A percentile compares a stretch with the other conserved stretches of the same genome.
These are phyloP conservation scores for Gavialis gangeticus DNA, from an alignment of 2,113 vertebrate genomes.

Conservation along the genomic window DNA sequence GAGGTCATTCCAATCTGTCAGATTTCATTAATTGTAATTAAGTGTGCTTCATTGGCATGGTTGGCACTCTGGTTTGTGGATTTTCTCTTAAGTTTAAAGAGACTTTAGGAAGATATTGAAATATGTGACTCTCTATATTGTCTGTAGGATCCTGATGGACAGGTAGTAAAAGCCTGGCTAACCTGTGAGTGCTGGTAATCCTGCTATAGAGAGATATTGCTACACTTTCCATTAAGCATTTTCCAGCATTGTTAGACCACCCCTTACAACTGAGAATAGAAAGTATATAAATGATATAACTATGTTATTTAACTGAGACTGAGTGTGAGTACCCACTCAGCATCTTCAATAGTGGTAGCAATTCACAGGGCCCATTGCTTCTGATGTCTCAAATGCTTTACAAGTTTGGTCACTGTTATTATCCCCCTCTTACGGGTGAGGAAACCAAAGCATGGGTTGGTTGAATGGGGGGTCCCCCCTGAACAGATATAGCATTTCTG, in stretches of 20 bases:
- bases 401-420: too few species aligned
- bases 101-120: background rate
- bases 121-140: background rate
- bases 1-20: constrained; percentile 25
- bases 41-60: background rate
- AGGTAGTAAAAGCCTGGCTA: background rate
- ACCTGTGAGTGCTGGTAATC: background rate
- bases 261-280: background rate
- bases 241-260: background rate
- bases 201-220: background rate
- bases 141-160: background rate
- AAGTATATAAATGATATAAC: too few species aligned
- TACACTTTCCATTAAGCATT: background rate
- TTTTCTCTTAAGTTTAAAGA: background rate
- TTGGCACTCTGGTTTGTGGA: background rate
- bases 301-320: too few species aligned
- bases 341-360: too few species aligned
- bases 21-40: constrained; percentile 40
- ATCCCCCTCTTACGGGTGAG: too few species aligned
- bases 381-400: too few species aligned
- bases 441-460: too few species aligned
- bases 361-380: too few species aligned
- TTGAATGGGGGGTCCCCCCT: too few species aligned
- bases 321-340: too few species aligned
- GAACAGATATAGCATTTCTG: too few species aligned